Percentiles rank a stretch among this genome's conserved stretches.
Evolutionary conservation across 1,140 invertebrate genomes (phyloP).

Genomic region (Lordiphosa mommai): DNA sequence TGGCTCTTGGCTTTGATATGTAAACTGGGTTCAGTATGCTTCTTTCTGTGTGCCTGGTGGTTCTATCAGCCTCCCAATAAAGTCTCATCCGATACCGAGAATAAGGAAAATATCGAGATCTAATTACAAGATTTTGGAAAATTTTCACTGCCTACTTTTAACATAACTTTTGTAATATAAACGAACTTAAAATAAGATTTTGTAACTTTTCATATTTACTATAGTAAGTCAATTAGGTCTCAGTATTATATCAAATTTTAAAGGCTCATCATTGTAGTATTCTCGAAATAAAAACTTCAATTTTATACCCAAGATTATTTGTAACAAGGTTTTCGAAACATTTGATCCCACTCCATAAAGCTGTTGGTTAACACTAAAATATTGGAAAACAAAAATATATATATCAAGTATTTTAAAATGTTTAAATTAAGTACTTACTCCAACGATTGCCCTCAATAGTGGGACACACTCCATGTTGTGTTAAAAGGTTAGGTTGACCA

Average conservation of each 20-base stretch:
- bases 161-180: conserved; percentile 11
- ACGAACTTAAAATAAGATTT: not conserved
- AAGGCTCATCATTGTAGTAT: not conserved
- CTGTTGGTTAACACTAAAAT: not conserved
- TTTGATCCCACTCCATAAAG: conserved; percentile 1
- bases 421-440: conserved; percentile 1
- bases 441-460: conserved; percentile 26
- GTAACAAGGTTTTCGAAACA: conserved; percentile 1
- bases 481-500: conserved; percentile 22
- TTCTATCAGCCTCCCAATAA: conserved; percentile 83
- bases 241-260: not conserved
- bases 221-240: conserved; percentile 8
- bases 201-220: not conserved
- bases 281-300: not conserved
- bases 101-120: conserved; percentile 26
- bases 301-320: conserved; percentile 1
- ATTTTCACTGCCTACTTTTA: not conserved
- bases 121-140: conserved; percentile 11
- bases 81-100: conserved; percentile 1
- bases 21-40: conserved; percentile 84
- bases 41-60: conserved; percentile 87
- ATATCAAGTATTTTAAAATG: not conserved
- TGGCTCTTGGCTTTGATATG: conserved; percentile 83
- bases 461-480: conserved; percentile 24
- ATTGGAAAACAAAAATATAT: not conserved